phyloP scores from a whole-genome alignment of 2,888 invertebrate genomes.

The Eucriotettix oculatus region DNA sequence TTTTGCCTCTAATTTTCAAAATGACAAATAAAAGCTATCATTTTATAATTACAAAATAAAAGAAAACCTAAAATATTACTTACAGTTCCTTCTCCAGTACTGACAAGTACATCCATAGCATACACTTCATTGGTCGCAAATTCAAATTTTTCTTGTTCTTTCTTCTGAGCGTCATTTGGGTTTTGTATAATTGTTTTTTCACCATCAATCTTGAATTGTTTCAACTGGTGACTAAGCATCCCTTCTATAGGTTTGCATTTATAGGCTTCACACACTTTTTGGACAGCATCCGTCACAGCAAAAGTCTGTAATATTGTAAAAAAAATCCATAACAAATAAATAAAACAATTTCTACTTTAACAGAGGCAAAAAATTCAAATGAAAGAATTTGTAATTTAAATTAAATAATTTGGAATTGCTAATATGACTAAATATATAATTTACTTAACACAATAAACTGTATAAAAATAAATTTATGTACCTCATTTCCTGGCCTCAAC shows the following conservation, averaged over 20 bases:
- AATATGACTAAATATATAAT: not conserved
- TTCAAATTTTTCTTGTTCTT: constrained; percentile 92
- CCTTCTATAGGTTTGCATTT: constrained; percentile 97
- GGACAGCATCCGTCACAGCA: constrained; percentile 78
- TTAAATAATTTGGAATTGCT: no score
- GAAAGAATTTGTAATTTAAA: not conserved
- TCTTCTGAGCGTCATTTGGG: constrained; percentile 89
- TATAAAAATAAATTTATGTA: constrained; percentile 24
- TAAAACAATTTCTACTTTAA: not conserved
- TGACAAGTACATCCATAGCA: constrained; percentile 94
- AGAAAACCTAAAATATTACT: constrained; percentile 20
- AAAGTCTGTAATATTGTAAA: constrained; percentile 47
- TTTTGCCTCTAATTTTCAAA: no score
- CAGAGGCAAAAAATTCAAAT: constrained; percentile 8
- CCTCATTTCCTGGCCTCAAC: constrained; percentile 80
- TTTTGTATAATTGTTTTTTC: constrained; percentile 96
- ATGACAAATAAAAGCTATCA: no score
- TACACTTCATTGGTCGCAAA: constrained; percentile 95
- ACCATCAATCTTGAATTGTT: constrained; percentile 92
- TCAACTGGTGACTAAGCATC: constrained; percentile 87
- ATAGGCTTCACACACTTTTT: constrained; percentile 81
- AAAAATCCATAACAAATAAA: not conserved
- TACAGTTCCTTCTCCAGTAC: constrained; percentile 86
- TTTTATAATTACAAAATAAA: not conserved
- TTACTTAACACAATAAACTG: not conserved